phyloP scores from a whole-genome alignment of 1,140 invertebrate species.

The Aethina tumida region DNA sequence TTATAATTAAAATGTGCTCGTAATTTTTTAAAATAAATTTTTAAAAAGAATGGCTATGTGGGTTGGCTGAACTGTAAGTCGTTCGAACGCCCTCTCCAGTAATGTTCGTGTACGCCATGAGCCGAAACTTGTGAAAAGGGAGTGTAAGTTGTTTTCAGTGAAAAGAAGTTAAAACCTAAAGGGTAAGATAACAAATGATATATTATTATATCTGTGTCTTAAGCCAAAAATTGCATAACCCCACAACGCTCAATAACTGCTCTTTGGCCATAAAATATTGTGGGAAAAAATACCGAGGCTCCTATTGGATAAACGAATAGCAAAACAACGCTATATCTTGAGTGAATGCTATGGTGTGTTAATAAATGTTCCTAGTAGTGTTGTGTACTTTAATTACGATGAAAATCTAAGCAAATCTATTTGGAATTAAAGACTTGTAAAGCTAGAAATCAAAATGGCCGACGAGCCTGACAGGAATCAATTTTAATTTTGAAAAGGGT shows the following conservation, averaged over 20 bases:
- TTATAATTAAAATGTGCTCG: background rate
- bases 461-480: conserved; percentile 30
- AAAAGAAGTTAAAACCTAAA: conserved; percentile 14
- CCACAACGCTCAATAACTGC: no score
- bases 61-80: conserved; percentile 13
- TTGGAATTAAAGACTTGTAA: conserved; percentile 3
- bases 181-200: no score
- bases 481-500: conserved; percentile 30
- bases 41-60: no score
- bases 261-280: no score
- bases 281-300: no score
- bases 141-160: conserved; percentile 30
- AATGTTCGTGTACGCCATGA: conserved; percentile 28
- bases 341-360: no score
- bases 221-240: no score
- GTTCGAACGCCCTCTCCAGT: conserved; percentile 6
- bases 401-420: background rate
- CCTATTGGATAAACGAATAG: no score
- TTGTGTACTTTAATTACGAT: background rate
- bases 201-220: no score
- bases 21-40: background rate
- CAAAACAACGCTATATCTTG: no score
- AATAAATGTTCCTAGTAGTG: no score
- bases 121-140: conserved; percentile 29
- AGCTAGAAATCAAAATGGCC: conserved; percentile 29